A percentile compares a stretch with the other conserved stretches of the same genome.
phyloP scores from a whole-genome alignment of 1,140 invertebrate species.

The Adoxophyes honmai region DNA sequence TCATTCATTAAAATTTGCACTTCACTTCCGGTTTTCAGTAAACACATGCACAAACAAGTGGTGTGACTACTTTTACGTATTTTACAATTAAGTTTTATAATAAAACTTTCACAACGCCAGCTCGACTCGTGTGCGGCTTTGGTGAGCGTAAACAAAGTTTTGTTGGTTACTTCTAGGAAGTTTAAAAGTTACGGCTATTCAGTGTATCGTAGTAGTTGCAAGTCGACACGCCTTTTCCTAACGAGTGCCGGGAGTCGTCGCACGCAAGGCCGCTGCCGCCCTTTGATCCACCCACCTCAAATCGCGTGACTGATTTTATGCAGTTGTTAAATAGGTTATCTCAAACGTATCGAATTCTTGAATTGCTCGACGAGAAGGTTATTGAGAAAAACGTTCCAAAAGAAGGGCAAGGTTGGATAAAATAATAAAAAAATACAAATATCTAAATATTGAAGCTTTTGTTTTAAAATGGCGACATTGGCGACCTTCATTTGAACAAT shows the following conservation, averaged over 20 bases:
- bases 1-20: neutral
- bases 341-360: slow-evolving; percentile 27
- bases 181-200: slow-evolving; percentile 31
- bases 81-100: too few species aligned
- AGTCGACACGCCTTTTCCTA: slow-evolving; percentile 76
- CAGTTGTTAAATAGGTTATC: slow-evolving; percentile 53
- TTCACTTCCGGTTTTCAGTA: neutral
- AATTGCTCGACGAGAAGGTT: slow-evolving; percentile 16
- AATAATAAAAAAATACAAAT: too few species aligned
- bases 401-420: too few species aligned
- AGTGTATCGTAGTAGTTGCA: slow-evolving; percentile 55
- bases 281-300: slow-evolving; percentile 76
- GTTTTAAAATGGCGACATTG: slow-evolving; percentile 20
- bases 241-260: slow-evolving; percentile 75
- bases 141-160: neutral
- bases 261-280: slow-evolving; percentile 72
- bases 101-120: too few species aligned
- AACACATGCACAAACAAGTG: too few species aligned
- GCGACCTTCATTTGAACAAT: slow-evolving; percentile 1
- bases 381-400: too few species aligned
- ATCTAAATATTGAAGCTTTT: neutral
- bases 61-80: too few species aligned
- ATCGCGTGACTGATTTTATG: slow-evolving; percentile 70
- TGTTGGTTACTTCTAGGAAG: slow-evolving; percentile 16
- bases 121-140: too few species aligned